These are phyloP conservation scores for Cacoxenus indagator DNA, from an alignment of 2,888 invertebrate species.

Conservation along the genomic window DNA sequence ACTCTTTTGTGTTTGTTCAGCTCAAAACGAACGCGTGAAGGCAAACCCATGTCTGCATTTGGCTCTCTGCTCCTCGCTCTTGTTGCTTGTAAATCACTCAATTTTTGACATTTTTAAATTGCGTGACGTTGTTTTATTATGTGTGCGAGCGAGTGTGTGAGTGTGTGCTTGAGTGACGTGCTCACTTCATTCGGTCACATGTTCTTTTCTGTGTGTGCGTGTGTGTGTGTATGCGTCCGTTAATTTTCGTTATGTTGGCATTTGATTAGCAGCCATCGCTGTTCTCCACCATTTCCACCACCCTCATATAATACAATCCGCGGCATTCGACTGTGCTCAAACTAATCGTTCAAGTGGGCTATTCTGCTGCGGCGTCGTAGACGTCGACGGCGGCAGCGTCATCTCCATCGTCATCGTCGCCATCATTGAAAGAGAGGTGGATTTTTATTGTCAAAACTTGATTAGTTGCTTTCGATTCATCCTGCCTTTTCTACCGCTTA, in stretches of 20 bases:
- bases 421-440: slow-evolving; percentile 51
- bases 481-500: slow-evolving; percentile 27
- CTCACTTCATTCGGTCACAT: slow-evolving; percentile 11
- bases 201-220: slow-evolving; percentile 30
- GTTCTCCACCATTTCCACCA: slow-evolving; percentile 53
- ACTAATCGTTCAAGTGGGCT: slow-evolving; percentile 32
- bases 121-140: slow-evolving; percentile 71
- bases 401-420: not conserved
- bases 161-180: slow-evolving; percentile 10
- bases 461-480: slow-evolving; percentile 59
- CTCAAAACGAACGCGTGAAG: no score
- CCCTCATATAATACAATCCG: slow-evolving; percentile 36
- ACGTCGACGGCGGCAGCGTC: no score
- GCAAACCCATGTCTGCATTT: no score
- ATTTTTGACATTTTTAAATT: slow-evolving; percentile 71
- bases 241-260: slow-evolving; percentile 30
- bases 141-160: slow-evolving; percentile 47
- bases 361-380: not conserved
- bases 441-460: slow-evolving; percentile 66
- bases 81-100: slow-evolving; percentile 69
- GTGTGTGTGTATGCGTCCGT: slow-evolving; percentile 33
- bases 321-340: not conserved
- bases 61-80: not conserved
- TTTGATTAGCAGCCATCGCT: slow-evolving; percentile 25
- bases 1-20: no score